Conservation (phyloP, 2,888 invertebrate genomes). For the Machimus atricapillus region DNA sequence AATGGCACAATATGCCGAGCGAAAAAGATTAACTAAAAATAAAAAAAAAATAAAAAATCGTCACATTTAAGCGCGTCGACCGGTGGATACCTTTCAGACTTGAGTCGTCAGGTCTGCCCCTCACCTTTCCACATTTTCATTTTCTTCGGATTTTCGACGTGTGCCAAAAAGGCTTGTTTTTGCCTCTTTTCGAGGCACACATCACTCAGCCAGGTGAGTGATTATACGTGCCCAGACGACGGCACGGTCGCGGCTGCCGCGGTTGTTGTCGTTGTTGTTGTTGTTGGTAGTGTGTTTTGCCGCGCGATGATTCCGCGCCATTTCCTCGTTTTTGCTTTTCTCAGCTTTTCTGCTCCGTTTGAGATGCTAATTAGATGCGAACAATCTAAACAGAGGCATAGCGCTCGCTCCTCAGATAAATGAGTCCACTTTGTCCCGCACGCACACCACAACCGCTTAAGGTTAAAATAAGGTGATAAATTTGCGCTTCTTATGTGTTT, state of each 20-base stretch:
- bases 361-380: conserved; percentile 31
- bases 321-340: conserved; percentile 10
- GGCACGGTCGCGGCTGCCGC: not conserved
- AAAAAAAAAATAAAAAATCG: not conserved
- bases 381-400: conserved; percentile 27
- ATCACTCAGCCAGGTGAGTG: conserved; percentile 15
- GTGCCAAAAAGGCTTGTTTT: conserved; percentile 28
- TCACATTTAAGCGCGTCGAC: not conserved
- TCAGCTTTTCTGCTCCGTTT: conserved; percentile 24
- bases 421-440: conserved; percentile 19
- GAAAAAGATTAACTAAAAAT: not conserved
- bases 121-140: conserved; percentile 16
- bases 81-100: not conserved
- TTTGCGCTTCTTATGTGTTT: conserved; percentile 29
- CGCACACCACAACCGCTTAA: not conserved
- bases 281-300: not conserved
- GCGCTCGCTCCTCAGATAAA: conserved; percentile 3
- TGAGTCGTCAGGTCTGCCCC: not conserved
- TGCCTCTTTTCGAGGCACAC: not conserved
- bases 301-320: not conserved
- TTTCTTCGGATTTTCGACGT: conserved; percentile 29
- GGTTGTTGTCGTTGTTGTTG: not conserved
- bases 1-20: not conserved
- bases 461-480: conserved; percentile 32
- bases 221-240: conserved; percentile 27